Evolutionary conservation across 2,797 vertebrate genomes (phyloP).

Genomic region (Benthosema pterotum): DNA sequence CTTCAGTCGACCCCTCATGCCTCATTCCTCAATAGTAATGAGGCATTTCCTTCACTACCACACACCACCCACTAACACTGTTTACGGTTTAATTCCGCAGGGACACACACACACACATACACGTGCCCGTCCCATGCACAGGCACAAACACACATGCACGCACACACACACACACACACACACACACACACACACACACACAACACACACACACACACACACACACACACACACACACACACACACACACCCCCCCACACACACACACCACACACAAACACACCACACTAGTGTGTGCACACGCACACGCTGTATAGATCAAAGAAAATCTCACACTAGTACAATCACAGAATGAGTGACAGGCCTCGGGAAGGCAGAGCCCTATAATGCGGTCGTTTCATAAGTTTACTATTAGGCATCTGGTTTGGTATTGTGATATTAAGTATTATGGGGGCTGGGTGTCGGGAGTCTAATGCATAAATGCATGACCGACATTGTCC

Average conservation of each 20-base stretch:
- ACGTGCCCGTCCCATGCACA: too few species aligned
- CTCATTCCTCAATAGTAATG: conserved; percentile 68
- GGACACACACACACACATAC: conserved; percentile 63
- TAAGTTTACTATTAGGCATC: not conserved
- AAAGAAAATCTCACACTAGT: conserved; percentile 37
- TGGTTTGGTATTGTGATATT: not conserved
- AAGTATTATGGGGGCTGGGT: conserved; percentile 11
- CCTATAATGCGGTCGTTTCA: not conserved
- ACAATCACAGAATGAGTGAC: conserved; percentile 35
- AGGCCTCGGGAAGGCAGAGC: conserved; percentile 24
- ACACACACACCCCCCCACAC: not conserved
- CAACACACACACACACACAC: conserved; percentile 28
- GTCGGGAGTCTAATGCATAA: too few species aligned
- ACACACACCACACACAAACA: not conserved
- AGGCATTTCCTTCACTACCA: conserved; percentile 82
- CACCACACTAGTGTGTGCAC: conserved; percentile 11
- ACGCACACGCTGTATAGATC: conserved; percentile 44
- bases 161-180: conserved; percentile 34
- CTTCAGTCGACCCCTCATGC: conserved; percentile 24
- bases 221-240: conserved; percentile 21
- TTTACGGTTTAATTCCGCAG: conserved; percentile 62
- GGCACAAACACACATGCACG: conserved; percentile 42
- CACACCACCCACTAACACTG: conserved; percentile 79
- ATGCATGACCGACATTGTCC: too few species aligned
- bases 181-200: conserved; percentile 20